Base-by-base conservation (phyloP, 2,888 invertebrate species). In the Eremobia ochroleuca region DNA sequence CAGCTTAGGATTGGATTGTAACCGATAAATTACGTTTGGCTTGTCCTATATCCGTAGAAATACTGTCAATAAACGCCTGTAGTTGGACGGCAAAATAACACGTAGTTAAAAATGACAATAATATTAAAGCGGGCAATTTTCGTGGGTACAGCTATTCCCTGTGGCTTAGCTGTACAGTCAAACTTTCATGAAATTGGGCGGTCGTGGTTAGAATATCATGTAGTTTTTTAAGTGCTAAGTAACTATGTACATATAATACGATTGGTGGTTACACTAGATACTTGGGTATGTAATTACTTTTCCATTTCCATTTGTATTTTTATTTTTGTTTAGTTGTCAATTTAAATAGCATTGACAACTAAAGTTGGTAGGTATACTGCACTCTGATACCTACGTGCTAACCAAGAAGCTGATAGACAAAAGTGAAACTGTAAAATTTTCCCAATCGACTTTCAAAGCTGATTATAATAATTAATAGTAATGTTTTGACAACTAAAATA, bases 1-100 rank as follows among this genome's bases (percentile, higher is more conserved):
- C 21, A 67, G 40, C 46, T 55, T 55, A 58, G 71, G 31, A 79
- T 79, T 79, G 71, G 67, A 77, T 77, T 79, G 79, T 40, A 67
- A 46, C 62, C 55, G 62, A 72, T 71, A 77, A 77, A 79, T 77
- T 66, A 67, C 13, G 15, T 58, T 70, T 58, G 72, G 67, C 21
- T 68, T 11, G 58, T 62, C 58, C n/a, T 58, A 37, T 65, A 46
- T 62, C 67, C 15, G 43, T 58, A 43, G 58, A 37, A 52, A 64
- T 77, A 62, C 62, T 40, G 31, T 18, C 28, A 76, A 49, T 77
- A 21, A 37, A n/a, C 2, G 15, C 15, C 18, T 71, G 15, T 52
- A 28, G n/a, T 43, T 52, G 31, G 49, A 52, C 18, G 31, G 40
- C 9, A 46, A 9, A 61, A 25, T 28, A 62, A 61, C 31, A 61